Evolutionary conservation across 2,797 vertebrate genomes (phyloP), one percentile per base, ranked within the genome.

Genomic region (Xenops minutus): DNA sequence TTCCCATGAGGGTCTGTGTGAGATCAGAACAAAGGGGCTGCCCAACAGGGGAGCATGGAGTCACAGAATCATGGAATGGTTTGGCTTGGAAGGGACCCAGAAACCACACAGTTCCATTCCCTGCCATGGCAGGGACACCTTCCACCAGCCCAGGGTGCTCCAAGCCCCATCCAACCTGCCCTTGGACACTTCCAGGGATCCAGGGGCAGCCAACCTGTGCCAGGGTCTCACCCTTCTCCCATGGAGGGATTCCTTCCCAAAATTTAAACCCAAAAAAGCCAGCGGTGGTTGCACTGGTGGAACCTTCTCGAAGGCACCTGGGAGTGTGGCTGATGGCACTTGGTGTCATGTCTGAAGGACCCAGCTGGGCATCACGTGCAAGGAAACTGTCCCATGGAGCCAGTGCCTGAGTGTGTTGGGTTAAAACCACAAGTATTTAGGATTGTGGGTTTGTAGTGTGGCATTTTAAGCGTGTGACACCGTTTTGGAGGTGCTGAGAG

Each of bases 1-100:
- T 48, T 73, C 20, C 23, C 43, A 3, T 14, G 18, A 22, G 27
- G 36, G 2, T 21, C 23, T 46, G 0, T 8, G 14, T 1, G 3
- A 62, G 43, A n/a, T 66, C 48, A 51, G 56, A 82, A 46, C 7
- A 86, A 89, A 63, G 23, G 12, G 11, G 23, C 3, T 73, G 18
- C 44, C 41, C 24, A 64, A 21, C 4, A 3, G 2, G 0, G 21
- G 14, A 55, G 27, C 54, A 5, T 26, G 64, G 48, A 73, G 75
- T 30, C 49, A 27, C 0, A 34, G n/a, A 58, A 17, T 14, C 10
- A 8, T 39, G 46, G 80, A 36, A 52, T 12, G 26, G 30, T 64
- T 77, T 71, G 21, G 18, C 29, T 44, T 71, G 24, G 58, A 34
- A 76, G 5, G 11, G 12, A 30, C 14, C 24, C n/a, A n/a, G 39